These are phyloP conservation scores for Amphiura filiformis DNA, from an alignment of 35 echinoderm and acorn worm genomes.

Conservation along the genomic window DNA sequence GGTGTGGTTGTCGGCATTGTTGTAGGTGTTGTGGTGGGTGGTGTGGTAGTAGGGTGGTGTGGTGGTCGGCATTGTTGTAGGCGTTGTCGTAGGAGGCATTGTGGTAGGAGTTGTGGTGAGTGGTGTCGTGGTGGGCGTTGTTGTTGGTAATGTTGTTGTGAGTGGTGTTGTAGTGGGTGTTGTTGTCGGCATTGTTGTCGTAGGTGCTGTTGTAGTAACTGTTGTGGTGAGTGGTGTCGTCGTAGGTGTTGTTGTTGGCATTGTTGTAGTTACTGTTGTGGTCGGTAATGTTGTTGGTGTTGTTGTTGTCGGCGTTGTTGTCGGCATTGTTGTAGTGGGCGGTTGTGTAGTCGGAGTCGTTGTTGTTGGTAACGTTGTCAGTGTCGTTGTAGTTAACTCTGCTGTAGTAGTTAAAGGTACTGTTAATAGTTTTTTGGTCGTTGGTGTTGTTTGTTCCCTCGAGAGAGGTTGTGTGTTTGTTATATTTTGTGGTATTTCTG, in stretches of 20 bases:
- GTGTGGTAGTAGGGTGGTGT: not conserved
- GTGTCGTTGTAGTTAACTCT: conserved; percentile 18
- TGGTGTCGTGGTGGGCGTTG: not conserved
- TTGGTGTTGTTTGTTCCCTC: not conserved
- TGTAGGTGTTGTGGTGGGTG: conserved; percentile 14
- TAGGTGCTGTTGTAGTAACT: not conserved
- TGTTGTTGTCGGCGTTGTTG: conserved; percentile 2
- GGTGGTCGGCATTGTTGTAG: conserved; percentile 8
- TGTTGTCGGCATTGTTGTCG: not conserved
- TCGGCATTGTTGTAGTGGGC: conserved; percentile 2
- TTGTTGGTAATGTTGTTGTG: not conserved
- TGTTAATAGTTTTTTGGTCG: not conserved
- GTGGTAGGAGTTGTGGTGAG: not conserved
- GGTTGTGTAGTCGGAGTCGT: conserved; percentile 12
- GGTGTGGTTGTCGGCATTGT: conserved; percentile 2
- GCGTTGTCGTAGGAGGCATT: not conserved
- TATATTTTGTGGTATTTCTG: not conserved
- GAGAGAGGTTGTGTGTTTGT: too few relatives aligned
- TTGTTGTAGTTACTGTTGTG: conserved; percentile 5
- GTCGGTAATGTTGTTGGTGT: conserved; percentile 20
- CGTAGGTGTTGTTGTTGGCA: conserved; percentile 18
- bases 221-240: not conserved
- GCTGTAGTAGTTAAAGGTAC: not conserved
- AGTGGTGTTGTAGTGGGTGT: not conserved
- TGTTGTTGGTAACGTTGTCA: not conserved